Evolutionary conservation across 2,113 vertebrate genomes (phyloP).

Genomic region (Nematolebias whitei): DNA sequence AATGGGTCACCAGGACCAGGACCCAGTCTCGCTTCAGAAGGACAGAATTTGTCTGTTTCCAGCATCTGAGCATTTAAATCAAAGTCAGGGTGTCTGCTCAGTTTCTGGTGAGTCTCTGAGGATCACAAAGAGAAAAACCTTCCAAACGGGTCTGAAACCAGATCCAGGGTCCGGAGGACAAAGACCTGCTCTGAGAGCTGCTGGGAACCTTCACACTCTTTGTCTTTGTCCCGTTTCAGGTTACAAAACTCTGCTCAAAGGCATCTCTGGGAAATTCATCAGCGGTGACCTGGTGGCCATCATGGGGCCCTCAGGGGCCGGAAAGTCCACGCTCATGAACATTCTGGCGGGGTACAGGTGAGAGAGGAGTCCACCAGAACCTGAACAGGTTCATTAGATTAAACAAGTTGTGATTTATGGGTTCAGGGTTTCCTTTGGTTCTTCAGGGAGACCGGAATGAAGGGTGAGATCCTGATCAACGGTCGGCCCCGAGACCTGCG

Average conservation of each 20-base stretch:
- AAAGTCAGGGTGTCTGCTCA: background rate
- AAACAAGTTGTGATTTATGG: no score
- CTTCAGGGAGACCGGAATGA: conserved; percentile 92
- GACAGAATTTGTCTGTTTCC: no score
- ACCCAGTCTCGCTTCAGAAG: no score
- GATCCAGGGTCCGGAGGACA: conserved; percentile 16
- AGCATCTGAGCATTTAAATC: background rate
- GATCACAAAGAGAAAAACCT: background rate
- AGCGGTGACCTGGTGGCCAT: conserved; percentile 93
- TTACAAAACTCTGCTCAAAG: conserved; percentile 94
- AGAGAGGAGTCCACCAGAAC: no score
- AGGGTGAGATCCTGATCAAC: conserved; percentile 94
- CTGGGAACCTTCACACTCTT: conserved; percentile 52
- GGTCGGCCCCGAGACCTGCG: conserved; percentile 87
- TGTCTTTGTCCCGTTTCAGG: conserved; percentile 76
- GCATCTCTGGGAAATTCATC: conserved; percentile 93
- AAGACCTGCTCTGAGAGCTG: conserved; percentile 25
- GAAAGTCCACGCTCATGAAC: conserved; percentile 98
- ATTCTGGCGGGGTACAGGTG: conserved; percentile 97
- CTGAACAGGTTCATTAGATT: no score
- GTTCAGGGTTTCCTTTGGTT: background rate
- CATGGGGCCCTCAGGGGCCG: conserved; percentile 96
- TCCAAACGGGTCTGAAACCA: conserved; percentile 27
- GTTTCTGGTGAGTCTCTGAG: background rate
- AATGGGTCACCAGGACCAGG: no score